These are phyloP conservation scores for Mastomys coucha DNA, from an alignment of 2,113 vertebrate species.

Conservation along the genomic window DNA sequence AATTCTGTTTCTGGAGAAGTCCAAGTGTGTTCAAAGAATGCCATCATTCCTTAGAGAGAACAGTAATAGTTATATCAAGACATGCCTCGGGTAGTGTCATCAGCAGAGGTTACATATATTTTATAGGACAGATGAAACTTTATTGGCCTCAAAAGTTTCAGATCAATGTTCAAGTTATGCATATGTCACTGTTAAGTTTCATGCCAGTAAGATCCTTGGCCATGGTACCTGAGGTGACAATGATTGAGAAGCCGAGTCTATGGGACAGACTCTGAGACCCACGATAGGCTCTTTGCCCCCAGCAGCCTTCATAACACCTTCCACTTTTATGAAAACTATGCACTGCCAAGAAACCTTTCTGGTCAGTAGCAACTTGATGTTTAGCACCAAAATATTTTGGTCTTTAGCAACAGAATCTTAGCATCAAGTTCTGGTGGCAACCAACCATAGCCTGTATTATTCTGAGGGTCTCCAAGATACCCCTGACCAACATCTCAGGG, in stretches of 20 bases:
- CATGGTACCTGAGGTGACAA: background rate
- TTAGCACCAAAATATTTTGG: too few species aligned
- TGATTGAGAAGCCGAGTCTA: background rate
- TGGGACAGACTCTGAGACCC: background rate
- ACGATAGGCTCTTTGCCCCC: background rate
- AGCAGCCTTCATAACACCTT: too few species aligned
- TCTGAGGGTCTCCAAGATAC: background rate
- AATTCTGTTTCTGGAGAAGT: background rate
- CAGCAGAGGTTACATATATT: background rate
- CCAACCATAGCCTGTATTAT: background rate
- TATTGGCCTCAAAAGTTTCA: slow-evolving; percentile 37
- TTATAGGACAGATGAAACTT: slow-evolving; percentile 20
- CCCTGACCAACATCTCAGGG: background rate
- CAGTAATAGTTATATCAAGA: background rate
- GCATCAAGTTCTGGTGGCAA: background rate
- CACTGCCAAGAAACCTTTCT: too few species aligned
- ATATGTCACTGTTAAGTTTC: background rate
- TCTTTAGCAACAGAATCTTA: too few species aligned
- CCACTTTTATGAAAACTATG: too few species aligned
- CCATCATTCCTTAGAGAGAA: background rate
- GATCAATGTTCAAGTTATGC: slow-evolving; percentile 24
- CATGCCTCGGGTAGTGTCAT: background rate
- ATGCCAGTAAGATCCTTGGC: background rate
- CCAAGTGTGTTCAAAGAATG: background rate
- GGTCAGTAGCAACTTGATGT: too few species aligned